Conservation (phyloP, 2,888 invertebrate species). For the Cecidostiba fungosa region DNA sequence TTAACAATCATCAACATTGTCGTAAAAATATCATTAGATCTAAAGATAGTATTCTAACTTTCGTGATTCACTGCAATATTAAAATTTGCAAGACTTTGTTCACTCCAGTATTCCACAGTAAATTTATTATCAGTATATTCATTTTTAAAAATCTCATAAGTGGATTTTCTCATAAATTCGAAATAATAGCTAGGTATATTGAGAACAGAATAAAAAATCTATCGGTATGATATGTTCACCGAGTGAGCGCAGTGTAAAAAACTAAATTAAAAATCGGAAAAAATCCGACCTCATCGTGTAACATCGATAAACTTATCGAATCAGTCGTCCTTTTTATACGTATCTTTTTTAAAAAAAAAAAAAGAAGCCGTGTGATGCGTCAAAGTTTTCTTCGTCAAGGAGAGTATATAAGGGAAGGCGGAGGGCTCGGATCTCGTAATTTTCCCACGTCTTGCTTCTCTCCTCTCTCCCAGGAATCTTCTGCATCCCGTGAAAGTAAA, state of each 20-base stretch:
- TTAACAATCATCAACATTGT: not conserved
- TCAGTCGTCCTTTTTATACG: slow-evolving; percentile 13
- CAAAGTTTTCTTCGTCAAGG: slow-evolving; percentile 44
- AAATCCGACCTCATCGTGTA: slow-evolving; percentile 24
- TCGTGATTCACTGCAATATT: too few species aligned
- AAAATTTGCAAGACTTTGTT: not conserved
- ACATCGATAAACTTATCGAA: slow-evolving; percentile 51
- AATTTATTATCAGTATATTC: not conserved
- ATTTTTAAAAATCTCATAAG: not conserved
- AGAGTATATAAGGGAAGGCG: slow-evolving; percentile 19
- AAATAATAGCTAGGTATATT: too few species aligned
- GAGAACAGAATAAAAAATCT: too few species aligned
- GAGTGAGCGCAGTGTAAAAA: not conserved
- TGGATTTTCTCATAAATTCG: not conserved
- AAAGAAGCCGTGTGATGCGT: slow-evolving; percentile 30
- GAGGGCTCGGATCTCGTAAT: slow-evolving; percentile 50
- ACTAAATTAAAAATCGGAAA: slow-evolving; percentile 26
- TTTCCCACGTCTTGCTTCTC: slow-evolving; percentile 60
- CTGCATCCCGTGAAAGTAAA: slow-evolving; percentile 63
- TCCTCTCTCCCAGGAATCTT: slow-evolving; percentile 50
- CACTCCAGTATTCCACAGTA: not conserved
- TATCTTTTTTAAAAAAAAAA: not conserved
- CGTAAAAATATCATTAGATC: not conserved
- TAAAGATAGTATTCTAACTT: not conserved
- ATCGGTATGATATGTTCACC: not conserved